These are phyloP conservation scores for Chionoecetes opilio DNA, from an alignment of 1,140 invertebrate species.

Conservation along the genomic window DNA sequence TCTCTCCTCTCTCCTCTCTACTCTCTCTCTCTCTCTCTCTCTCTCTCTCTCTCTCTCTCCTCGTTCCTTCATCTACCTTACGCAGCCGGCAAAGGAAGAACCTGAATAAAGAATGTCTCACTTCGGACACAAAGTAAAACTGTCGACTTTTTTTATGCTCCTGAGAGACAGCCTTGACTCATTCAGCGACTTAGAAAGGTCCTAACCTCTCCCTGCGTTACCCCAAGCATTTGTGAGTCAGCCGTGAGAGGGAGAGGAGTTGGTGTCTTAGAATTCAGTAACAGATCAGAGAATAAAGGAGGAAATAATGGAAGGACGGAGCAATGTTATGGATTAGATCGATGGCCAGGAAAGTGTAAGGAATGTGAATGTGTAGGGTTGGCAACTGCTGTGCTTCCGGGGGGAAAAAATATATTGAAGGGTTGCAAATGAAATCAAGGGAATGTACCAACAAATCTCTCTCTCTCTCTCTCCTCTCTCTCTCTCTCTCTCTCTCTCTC, in stretches of 20 bases:
- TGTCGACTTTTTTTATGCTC: background rate
- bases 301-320: no score
- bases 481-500: background rate
- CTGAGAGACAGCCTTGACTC: background rate
- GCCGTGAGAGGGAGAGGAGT: no score
- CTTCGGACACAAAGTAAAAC: background rate
- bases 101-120: background rate
- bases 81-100: background rate
- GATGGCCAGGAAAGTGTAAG: no score
- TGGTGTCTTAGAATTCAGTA: no score
- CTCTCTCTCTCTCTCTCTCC: background rate
- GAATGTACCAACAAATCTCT: background rate
- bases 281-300: background rate
- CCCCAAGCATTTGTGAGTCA: no score
- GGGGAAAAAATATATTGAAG: background rate
- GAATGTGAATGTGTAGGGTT: no score
- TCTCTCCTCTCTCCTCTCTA: background rate
- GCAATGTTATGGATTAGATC: no score
- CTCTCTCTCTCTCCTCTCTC: background rate
- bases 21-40: background rate
- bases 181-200: constrained; percentile 6
- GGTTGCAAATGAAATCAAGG: constrained; percentile 1
- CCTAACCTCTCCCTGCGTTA: background rate
- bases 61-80: background rate
- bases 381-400: no score